Conservation (phyloP, 2,888 invertebrate genomes). For the Linnaemya vulpina region DNA sequence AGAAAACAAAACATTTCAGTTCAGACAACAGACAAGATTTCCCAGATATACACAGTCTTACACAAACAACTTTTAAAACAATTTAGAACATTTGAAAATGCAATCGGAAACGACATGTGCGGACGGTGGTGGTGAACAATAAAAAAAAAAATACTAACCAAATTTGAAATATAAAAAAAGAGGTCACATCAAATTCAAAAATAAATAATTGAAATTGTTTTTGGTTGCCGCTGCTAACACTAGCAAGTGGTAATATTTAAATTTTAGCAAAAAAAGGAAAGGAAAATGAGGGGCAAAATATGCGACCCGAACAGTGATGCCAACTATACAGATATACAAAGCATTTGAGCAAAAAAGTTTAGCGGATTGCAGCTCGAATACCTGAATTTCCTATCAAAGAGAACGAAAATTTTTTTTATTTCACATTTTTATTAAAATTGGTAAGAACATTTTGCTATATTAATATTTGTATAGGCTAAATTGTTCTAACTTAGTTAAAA, state of each 20-base stretch:
- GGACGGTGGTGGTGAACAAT: constrained; percentile 20
- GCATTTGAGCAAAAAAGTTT: too few species aligned
- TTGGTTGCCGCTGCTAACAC: neutral
- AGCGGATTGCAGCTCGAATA: too few species aligned
- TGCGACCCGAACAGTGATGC: neutral
- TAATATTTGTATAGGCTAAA: too few species aligned
- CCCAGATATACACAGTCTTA: constrained; percentile 30
- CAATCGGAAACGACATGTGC: constrained; percentile 35
- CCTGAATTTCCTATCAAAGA: too few species aligned
- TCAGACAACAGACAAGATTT: constrained; percentile 22
- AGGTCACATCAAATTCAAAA: constrained; percentile 62
- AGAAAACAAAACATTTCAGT: neutral
- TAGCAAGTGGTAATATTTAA: constrained; percentile 6
- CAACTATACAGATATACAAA: neutral
- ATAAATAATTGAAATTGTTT: constrained; percentile 43
- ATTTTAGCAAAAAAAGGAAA: neutral
- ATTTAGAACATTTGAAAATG: constrained; percentile 36
- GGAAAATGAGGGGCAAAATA: neutral
- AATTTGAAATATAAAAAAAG: constrained; percentile 27
- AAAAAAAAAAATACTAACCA: neutral
- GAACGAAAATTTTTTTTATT: too few species aligned
- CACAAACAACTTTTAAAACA: constrained; percentile 21
- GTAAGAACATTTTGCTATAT: too few species aligned
- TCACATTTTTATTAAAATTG: too few species aligned
- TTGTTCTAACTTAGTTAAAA: too few species aligned